Conservation (phyloP, 2,113 vertebrate genomes). For the Rhineura floridana region DNA sequence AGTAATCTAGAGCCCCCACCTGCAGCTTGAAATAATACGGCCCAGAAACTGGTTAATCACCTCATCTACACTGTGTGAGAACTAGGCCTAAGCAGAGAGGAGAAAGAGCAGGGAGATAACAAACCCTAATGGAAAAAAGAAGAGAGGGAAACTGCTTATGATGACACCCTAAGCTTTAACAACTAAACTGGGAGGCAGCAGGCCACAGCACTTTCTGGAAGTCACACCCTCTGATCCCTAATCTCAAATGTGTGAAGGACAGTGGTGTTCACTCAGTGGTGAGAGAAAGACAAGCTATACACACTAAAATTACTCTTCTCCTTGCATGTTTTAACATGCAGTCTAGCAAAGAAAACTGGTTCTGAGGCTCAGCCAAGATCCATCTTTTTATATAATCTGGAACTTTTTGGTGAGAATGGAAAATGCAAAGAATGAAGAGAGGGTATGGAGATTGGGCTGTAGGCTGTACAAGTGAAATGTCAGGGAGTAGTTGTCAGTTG, state of each 20-base stretch:
- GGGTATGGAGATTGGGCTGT: not conserved
- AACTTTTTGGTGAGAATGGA: not conserved
- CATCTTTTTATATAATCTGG: not conserved
- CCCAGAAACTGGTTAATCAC: not conserved
- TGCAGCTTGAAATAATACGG: not conserved
- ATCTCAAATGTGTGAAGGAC: not conserved
- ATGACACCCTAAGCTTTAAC: not conserved
- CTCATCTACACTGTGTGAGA: not conserved
- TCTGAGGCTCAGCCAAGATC: not conserved
- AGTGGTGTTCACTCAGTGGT: too few species aligned
- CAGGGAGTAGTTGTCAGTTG: not conserved
- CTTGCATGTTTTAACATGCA: not conserved
- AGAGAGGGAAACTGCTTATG: not conserved
- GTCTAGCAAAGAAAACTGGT: not conserved
- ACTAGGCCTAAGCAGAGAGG: not conserved
- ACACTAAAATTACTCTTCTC: not conserved
- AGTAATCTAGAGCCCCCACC: not conserved
- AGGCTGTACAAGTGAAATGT: not conserved
- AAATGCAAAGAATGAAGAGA: not conserved
- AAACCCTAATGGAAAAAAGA: not conserved
- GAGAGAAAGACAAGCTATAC: not conserved
- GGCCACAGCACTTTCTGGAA: not conserved
- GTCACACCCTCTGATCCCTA: not conserved
- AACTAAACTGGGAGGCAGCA: not conserved
- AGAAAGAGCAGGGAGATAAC: not conserved